These are phyloP conservation scores for Microplitis demolitor DNA, from an alignment of 1,140 invertebrate genomes.

Conservation along the genomic window DNA sequence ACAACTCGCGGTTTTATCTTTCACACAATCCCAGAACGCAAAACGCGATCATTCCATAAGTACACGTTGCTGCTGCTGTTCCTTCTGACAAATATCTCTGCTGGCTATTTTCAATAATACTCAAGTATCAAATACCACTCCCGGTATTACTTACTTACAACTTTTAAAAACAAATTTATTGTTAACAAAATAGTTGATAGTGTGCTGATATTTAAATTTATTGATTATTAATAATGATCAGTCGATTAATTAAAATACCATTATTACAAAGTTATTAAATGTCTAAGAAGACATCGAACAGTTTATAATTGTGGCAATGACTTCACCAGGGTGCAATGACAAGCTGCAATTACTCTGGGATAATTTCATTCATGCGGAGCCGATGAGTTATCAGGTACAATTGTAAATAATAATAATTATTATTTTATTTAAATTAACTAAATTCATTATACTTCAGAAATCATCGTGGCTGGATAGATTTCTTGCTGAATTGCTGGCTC, in stretches of 20 bases:
- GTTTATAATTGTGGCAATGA: conserved; percentile 7
- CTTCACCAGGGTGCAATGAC: conserved; percentile 32
- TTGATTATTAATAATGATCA: too few species aligned
- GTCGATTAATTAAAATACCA: not conserved
- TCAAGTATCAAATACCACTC: too few species aligned
- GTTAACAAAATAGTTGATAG: too few species aligned
- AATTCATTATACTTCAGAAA: conserved; percentile 62
- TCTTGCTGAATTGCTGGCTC: conserved; percentile 67
- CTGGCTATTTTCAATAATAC: too few species aligned
- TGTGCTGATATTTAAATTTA: too few species aligned
- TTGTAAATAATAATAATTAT: conserved; percentile 26
- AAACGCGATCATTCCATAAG: too few species aligned
- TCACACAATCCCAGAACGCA: too few species aligned
- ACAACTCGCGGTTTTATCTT: too few species aligned
- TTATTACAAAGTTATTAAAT: not conserved
- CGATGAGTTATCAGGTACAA: conserved; percentile 65
- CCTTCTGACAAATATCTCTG: too few species aligned
- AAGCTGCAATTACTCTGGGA: conserved; percentile 62
- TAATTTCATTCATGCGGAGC: conserved; percentile 65
- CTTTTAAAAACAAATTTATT: too few species aligned
- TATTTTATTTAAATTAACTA: conserved; percentile 10
- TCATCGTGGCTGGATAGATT: conserved; percentile 70
- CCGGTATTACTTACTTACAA: too few species aligned
- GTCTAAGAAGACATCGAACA: not conserved
- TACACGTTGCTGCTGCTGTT: too few species aligned